Base-by-base conservation (phyloP, 2,113 vertebrate genomes). In the Coracopsis vasa region DNA sequence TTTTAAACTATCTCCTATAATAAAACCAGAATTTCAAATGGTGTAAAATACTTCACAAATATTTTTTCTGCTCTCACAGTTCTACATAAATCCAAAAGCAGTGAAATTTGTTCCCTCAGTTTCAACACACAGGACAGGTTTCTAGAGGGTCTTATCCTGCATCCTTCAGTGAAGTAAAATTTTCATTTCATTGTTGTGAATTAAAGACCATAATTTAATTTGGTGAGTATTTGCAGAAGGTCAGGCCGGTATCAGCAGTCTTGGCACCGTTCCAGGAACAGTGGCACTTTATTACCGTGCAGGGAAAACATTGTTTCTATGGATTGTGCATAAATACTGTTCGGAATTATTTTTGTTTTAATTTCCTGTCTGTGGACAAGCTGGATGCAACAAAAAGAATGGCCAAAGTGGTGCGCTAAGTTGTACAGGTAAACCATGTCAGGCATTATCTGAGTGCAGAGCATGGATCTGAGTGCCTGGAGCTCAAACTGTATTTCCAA, bases 301-400 rank as follows among this genome's bases (percentile, higher is more conserved):
- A 88, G 73, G 67, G 31, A 73, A 65, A 85, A 88, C 23, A 33
- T 91, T 80, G 93, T 93, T 96, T 93, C 81, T 91, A 88, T 90
- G 85, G 74, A 80, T 72, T 82, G 65, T 81, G 81, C 87, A 90
- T 91, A 89, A 94, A 85, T 15, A 66, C 44, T 24, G 33, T 21
- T 86, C 33, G 65, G 79, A 87, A 54, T 25, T 42, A 14, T 80
- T 75, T 42, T 58, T 64, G 65, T 91, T 95, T 96, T 95, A 97
- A 96, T 96, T 93, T 96, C 96, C 96, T 97, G 95, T 85, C 74
- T 61, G 62, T 45, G 53, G 92, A 85, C 78, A 77, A 85, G 51
- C 18, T 89, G 56, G 66, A 88, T 87, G 21, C 17, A 92, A 82
- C 56, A 80, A 90, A 71, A 47, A 11, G 10, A 84, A 70, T 51